Evolutionary conservation across 2,113 vertebrate species (phyloP), one percentile per base, ranked within the genome.

Genomic region (Bambusicola thoracicus): DNA sequence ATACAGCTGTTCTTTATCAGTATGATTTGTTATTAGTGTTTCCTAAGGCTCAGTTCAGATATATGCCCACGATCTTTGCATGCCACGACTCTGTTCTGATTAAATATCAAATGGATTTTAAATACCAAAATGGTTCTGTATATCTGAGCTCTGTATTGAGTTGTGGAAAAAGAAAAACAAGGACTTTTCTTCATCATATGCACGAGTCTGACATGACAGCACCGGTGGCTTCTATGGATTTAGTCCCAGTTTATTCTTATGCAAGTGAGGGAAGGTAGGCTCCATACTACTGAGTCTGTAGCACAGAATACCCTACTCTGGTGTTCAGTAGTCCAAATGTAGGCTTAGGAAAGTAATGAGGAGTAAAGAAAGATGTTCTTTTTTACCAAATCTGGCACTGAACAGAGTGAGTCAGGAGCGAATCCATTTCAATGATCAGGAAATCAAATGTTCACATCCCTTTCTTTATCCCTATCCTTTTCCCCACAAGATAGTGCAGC

Each of bases 1-100:
- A 95, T 94, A 88, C 92, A 93, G 88, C 73, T 96, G 92, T 88
- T 94, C 92, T 88, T 93, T 94, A 93, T 81, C 69, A 93, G 82
- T 38, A 25, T 85, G 92, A 94, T 88, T 92, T 63, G 96, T 90
- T 92, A 93, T 81, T 93, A 74, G 90, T 72, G 62, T 75, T 70
- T 95, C 81, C 76, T 86, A 93, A 88, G 76, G 77, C 86, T 93
- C 85, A 93, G 66, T 34, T 81, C 80, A 94, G 72, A 75, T 95
- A 70, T 56, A 65, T 36, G 62, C 61, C 61, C 30, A 32, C 78
- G 82, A 78, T 92, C 51, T 93, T 94, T 53, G 56, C 53, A 61
- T 72, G 83, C 65, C 83, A 93, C 68, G 27, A 38, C 88, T 93
- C 86, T 92, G 88, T 90, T 93, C 79, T 81, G 82, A 82, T 94